Conservation (phyloP, 2,888 invertebrate species). For the Drosophila multiciliata region DNA sequence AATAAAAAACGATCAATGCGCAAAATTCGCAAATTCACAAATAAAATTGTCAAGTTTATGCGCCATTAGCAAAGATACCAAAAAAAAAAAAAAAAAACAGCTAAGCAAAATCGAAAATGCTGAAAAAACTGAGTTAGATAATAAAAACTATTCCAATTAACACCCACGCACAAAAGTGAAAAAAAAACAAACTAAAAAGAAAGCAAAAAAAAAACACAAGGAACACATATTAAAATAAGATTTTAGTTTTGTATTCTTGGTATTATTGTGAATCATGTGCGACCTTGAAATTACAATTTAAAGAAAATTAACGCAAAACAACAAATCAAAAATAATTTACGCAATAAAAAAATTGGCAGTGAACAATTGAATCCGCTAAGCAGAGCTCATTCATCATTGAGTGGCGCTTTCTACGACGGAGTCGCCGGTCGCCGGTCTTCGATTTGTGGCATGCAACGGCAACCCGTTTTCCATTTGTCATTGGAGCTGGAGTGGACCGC, state of each 20-base stretch:
- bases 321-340: slow-evolving; percentile 6
- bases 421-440: background rate
- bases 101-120: background rate
- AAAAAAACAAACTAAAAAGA: slow-evolving; percentile 6
- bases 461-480: slow-evolving; percentile 56
- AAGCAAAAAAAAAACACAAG: slow-evolving; percentile 28
- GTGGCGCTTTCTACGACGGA: slow-evolving; percentile 44
- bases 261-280: slow-evolving; percentile 57
- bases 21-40: slow-evolving; percentile 13
- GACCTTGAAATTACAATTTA: slow-evolving; percentile 58
- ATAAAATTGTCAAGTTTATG: slow-evolving; percentile 56
- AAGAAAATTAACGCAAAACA: slow-evolving; percentile 7
- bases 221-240: slow-evolving; percentile 37
- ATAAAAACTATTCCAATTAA: slow-evolving; percentile 32
- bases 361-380: slow-evolving; percentile 14
- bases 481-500: slow-evolving; percentile 35
- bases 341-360: slow-evolving; percentile 5
- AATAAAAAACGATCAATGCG: slow-evolving; percentile 36
- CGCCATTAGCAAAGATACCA: slow-evolving; percentile 40
- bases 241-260: slow-evolving; percentile 15
- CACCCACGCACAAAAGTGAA: slow-evolving; percentile 18
- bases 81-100: slow-evolving; percentile 1
- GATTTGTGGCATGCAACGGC: slow-evolving; percentile 30
- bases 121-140: slow-evolving; percentile 25
- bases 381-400: slow-evolving; percentile 26